Evolutionary conservation across 2,888 invertebrate species (phyloP), one percentile per base, ranked within the genome.

Genomic region (Dynastes maya): DNA sequence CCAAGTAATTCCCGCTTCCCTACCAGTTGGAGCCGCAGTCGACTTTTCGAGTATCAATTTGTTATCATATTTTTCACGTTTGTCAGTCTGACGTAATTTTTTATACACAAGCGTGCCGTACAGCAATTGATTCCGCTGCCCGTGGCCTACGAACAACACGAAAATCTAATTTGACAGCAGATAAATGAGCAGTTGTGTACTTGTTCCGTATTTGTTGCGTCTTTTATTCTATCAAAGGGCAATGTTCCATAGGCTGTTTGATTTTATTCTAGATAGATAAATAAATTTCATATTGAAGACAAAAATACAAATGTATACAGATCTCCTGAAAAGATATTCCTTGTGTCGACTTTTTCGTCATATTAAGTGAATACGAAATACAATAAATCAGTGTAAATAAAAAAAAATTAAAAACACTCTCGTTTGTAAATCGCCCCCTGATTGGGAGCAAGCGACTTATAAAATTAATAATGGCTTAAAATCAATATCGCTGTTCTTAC

Each of bases 51-150:
- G 76, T 51, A 58, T 58, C 76, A 68, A 76, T 76, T 76, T 68
- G 76, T 67, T 55, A 67, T 77, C 68, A 77, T 77, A 77, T 77
- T 77, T 77, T 68, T 61, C 68, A 45, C 67, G 68, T 77, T 77
- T 68, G 72, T 74, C 72, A 61, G 61, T 40, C 61, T 16, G 22
- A 45, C 27, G 61, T 61, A 72, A 45, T 51, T 63, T 74, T 61
- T 74, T 61, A 8, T 61, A 40, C 27, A 63, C 49, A 11, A 11
- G n/a, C 61, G 27, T 51, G 29, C 51, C 11, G 27, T n/a, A 16
- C 29, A 45, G 68, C 55, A 40, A 29, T 65, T 67, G 40, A 16
- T 58, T 53, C 67, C 11, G 29, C 37, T 67, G 67, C 40, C 13
- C 9, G 27, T 45, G 37, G 53, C 76, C 40, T 65, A 76, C 51